These are phyloP conservation scores for Drosophila kuntzei DNA, from an alignment of 2,888 invertebrate species.

Conservation along the genomic window DNA sequence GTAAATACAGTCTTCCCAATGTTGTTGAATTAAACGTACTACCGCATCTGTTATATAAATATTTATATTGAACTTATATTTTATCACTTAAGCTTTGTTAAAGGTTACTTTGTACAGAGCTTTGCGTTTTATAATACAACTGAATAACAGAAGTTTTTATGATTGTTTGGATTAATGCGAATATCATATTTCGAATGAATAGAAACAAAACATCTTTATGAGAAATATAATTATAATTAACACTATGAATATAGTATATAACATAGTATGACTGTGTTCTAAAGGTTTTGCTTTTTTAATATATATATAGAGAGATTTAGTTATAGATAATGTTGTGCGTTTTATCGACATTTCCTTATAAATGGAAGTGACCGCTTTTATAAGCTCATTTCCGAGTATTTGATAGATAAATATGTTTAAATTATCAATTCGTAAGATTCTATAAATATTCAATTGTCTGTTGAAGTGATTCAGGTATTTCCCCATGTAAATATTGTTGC, in stretches of 20 bases:
- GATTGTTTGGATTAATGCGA: slow-evolving; percentile 10
- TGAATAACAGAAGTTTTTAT: slow-evolving; percentile 18
- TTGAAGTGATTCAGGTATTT: slow-evolving; percentile 18
- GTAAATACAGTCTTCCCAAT: slow-evolving; percentile 18
- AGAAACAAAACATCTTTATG: slow-evolving; percentile 24
- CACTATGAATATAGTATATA: slow-evolving; percentile 23
- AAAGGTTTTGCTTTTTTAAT: slow-evolving; percentile 13
- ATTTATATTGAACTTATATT: slow-evolving; percentile 35
- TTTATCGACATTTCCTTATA: slow-evolving; percentile 35
- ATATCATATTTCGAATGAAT: slow-evolving; percentile 35
- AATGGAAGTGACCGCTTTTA: slow-evolving; percentile 9
- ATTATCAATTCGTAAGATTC: slow-evolving; percentile 19
- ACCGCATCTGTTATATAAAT: slow-evolving; percentile 35
- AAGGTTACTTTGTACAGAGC: slow-evolving; percentile 28
- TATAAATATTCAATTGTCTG: slow-evolving; percentile 18
- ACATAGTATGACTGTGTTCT: slow-evolving; percentile 16
- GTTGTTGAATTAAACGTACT: slow-evolving; percentile 8
- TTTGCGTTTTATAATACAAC: background rate
- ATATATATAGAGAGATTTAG: background rate
- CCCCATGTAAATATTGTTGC: slow-evolving; percentile 13
- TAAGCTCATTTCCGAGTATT: slow-evolving; percentile 29
- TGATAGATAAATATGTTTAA: slow-evolving; percentile 6
- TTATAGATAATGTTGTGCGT: slow-evolving; percentile 11
- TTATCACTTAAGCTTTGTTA: slow-evolving; percentile 34
- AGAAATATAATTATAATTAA: slow-evolving; percentile 28